Percentiles rank a stretch among this genome's conserved stretches.
Evolutionary conservation across 2,888 invertebrate genomes (phyloP).

Genomic region (Lasioglossum malachurum): DNA sequence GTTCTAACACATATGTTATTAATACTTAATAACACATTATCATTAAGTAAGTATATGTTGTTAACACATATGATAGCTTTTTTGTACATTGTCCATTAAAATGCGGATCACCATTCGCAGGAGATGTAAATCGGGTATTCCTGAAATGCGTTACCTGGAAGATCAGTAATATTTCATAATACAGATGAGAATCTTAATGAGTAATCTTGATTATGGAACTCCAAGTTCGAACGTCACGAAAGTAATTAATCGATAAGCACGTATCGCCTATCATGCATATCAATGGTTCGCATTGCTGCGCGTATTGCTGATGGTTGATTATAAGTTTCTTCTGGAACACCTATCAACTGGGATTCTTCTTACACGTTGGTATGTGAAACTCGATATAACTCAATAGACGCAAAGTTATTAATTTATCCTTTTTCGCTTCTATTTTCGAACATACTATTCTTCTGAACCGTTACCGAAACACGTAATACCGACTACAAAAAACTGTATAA

Average conservation of each 20-base stretch:
- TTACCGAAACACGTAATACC: not conserved
- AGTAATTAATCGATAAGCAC: conserved; percentile 15
- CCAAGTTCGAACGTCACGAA: not conserved
- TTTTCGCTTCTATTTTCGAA: too few relatives aligned
- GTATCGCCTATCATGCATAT: conserved; percentile 1
- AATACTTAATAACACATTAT: too few relatives aligned
- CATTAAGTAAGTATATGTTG: too few relatives aligned
- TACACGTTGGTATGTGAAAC: not conserved
- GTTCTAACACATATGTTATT: too few relatives aligned
- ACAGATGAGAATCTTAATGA: not conserved
- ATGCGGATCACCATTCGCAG: too few relatives aligned
- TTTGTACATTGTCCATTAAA: too few relatives aligned
- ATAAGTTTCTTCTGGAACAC: not conserved
- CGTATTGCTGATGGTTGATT: conserved; percentile 18
- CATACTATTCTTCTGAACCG: not conserved
- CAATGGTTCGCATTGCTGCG: conserved; percentile 22
- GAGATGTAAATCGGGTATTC: not conserved
- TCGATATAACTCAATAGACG: not conserved
- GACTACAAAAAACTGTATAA: not conserved
- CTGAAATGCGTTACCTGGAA: not conserved
- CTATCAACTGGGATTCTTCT: not conserved
- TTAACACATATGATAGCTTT: too few relatives aligned
- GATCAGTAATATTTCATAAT: not conserved
- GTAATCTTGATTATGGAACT: not conserved
- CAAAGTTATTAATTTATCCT: conserved; percentile 10